A percentile compares a stretch with the other conserved stretches of the same genome.
These are phyloP conservation scores for Melanotaenia parkinsoni DNA, from an alignment of 2,797 vertebrate species.

Conservation along the genomic window DNA sequence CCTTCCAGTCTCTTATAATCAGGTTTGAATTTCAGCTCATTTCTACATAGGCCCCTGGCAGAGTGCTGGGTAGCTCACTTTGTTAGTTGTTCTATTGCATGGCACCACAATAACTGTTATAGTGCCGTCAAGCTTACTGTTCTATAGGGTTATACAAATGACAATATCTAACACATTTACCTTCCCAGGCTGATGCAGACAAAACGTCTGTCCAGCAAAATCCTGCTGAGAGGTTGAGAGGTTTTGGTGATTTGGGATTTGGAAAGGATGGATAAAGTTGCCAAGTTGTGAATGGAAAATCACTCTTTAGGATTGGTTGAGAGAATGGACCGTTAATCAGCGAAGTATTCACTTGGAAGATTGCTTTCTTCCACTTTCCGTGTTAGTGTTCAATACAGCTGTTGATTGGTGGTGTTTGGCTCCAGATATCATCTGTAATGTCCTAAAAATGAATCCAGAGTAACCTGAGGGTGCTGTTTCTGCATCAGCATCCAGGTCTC, in stretches of 20 bases:
- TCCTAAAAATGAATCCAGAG: not conserved
- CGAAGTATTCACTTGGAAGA: not conserved
- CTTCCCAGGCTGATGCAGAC: too few relatives aligned
- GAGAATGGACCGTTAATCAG: not conserved
- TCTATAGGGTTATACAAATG: not conserved
- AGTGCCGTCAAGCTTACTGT: not conserved
- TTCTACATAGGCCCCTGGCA: not conserved
- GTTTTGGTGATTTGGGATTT: not conserved
- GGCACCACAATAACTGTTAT: not conserved
- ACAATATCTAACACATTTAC: not conserved
- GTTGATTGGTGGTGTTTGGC: not conserved
- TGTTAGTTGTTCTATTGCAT: not conserved
- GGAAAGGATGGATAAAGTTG: constrained; percentile 1
- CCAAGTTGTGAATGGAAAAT: not conserved
- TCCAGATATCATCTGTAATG: constrained; percentile 2
- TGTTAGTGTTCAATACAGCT: constrained; percentile 4
- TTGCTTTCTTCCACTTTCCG: not conserved
- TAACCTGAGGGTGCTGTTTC: not conserved
- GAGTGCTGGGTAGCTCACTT: not conserved
- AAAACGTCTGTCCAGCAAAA: too few relatives aligned
- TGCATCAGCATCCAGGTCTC: constrained; percentile 18
- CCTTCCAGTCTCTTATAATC: not conserved
- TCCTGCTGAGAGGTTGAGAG: not conserved
- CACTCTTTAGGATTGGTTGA: not conserved
- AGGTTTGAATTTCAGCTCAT: not conserved